Conservation (phyloP, 1,140 invertebrate genomes). For the Lordiphosa stackelbergi region DNA sequence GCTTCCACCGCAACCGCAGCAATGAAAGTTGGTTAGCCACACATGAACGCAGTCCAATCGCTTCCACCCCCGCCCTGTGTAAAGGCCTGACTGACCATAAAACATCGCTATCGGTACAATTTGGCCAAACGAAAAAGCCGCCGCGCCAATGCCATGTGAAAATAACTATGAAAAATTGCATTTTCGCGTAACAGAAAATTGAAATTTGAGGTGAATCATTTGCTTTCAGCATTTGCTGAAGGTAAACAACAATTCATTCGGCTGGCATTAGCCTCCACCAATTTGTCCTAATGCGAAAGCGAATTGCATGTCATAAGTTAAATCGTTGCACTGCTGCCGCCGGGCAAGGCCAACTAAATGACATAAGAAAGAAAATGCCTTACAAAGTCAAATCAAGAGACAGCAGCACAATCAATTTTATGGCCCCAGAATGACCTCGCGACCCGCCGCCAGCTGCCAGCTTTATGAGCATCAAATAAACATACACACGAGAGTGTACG, state of each 20-base stretch:
- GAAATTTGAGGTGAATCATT: constrained; percentile 45
- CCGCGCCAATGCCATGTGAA: constrained; percentile 17
- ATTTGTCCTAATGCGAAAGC: constrained; percentile 51
- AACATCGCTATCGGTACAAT: too few relatives aligned
- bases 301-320: constrained; percentile 54
- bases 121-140: not conserved
- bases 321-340: constrained; percentile 30
- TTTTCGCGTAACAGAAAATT: constrained; percentile 33
- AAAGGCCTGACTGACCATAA: too few relatives aligned
- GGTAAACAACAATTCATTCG: not conserved
- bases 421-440: constrained; percentile 18
- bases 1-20: constrained; percentile 39
- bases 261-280: not conserved
- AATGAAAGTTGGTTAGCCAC: constrained; percentile 54
- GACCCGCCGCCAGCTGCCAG: constrained; percentile 11
- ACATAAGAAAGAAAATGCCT: constrained; percentile 11
- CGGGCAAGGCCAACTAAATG: constrained; percentile 17
- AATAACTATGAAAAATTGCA: constrained; percentile 37
- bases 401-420: constrained; percentile 51
- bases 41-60: constrained; percentile 4
- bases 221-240: constrained; percentile 3
- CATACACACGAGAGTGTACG: constrained; percentile 20
- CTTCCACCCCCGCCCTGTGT: too few relatives aligned
- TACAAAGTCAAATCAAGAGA: constrained; percentile 24
- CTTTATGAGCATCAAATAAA: constrained; percentile 59